These are phyloP conservation scores for Calypte anna DNA, from an alignment of 2,113 vertebrate species.

Conservation along the genomic window DNA sequence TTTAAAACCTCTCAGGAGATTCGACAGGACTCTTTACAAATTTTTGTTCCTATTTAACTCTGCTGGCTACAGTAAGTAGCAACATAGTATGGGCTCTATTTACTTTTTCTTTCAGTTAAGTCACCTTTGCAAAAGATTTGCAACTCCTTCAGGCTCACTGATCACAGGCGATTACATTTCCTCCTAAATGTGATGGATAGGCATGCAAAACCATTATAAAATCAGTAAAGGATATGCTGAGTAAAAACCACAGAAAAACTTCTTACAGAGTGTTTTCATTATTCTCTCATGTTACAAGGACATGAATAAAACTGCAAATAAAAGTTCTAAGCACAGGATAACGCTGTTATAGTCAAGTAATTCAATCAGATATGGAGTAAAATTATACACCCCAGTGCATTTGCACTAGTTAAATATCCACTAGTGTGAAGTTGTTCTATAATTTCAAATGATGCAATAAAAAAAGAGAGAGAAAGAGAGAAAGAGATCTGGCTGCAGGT, in stretches of 20 bases:
- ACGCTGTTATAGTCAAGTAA: background rate
- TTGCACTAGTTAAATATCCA: background rate
- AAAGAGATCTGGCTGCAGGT: background rate
- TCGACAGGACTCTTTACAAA: background rate
- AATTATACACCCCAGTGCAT: background rate
- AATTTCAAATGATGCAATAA: background rate
- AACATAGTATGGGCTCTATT: background rate
- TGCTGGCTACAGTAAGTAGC: background rate
- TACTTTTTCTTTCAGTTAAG: background rate
- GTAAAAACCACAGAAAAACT: conserved; percentile 2
- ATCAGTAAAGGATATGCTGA: background rate
- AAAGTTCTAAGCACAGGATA: background rate
- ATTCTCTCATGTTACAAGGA: background rate
- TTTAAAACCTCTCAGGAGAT: background rate
- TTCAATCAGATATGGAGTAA: background rate
- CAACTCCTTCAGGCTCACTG: background rate
- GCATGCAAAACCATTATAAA: background rate
- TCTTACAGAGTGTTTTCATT: background rate
- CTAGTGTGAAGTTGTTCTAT: background rate
- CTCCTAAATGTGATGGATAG: conserved; percentile 13
- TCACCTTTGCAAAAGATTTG: background rate
- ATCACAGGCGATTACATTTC: background rate
- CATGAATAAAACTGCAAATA: background rate
- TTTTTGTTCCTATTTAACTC: background rate
- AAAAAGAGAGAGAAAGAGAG: too few relatives aligned